Conservation (phyloP, 2,888 invertebrate genomes). For the Linnaemya vulpina region DNA sequence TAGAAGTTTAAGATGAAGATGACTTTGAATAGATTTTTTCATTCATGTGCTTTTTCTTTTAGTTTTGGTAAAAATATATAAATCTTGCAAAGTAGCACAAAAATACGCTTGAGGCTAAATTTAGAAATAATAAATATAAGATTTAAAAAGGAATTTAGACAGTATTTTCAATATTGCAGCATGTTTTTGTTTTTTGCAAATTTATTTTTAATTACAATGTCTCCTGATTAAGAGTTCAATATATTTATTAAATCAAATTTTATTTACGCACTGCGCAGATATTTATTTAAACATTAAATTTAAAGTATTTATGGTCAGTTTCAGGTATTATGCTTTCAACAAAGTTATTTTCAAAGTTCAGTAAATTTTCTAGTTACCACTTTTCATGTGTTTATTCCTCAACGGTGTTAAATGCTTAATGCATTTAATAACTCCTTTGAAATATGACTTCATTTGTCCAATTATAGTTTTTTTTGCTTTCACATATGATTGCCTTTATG, state of each 20-base stretch:
- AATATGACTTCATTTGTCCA: slow-evolving; percentile 24
- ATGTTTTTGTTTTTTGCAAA: not conserved
- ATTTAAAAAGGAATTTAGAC: not conserved
- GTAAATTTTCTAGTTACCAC: not conserved
- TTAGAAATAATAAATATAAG: not conserved
- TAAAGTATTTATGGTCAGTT: no score
- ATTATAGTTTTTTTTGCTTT: slow-evolving; percentile 26
- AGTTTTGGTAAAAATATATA: not conserved
- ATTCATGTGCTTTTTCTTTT: not conserved
- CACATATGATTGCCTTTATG: slow-evolving; percentile 31
- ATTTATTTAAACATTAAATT: no score
- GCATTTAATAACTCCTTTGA: not conserved
- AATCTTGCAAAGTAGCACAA: slow-evolving; percentile 20
- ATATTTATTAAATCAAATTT: no score
- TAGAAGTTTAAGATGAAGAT: slow-evolving; percentile 70
- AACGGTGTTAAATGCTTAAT: not conserved
- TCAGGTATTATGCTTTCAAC: no score
- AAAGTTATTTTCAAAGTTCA: not conserved
- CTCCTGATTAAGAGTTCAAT: no score
- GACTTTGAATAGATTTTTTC: slow-evolving; percentile 63
- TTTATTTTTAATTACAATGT: not conserved
- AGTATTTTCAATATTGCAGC: not conserved
- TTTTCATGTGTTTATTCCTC: not conserved
- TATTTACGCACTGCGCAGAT: no score
- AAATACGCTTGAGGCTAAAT: slow-evolving; percentile 4